Evolutionary conservation across 2,797 vertebrate species (phyloP), one percentile per base, ranked within the genome.

Genomic region (Sphenodon punctatus): DNA sequence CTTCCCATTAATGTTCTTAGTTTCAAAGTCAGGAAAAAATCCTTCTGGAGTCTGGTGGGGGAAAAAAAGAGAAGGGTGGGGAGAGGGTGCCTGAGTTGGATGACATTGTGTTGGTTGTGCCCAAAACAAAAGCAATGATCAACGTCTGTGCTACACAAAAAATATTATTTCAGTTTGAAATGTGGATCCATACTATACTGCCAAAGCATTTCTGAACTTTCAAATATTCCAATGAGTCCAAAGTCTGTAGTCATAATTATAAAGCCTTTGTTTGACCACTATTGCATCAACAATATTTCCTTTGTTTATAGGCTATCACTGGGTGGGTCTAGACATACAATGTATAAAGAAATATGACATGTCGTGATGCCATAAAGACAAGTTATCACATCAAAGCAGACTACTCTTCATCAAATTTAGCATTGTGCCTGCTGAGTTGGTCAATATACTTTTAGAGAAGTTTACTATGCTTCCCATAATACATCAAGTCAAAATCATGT

Each of bases 221-320:
- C 59, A 59, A 71, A 51, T 85, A 56, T 85, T 85, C 79, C 43
- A n/a, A 48, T 75, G 55, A 72, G 41, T 36, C 73, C 88, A 84
- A 75, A 88, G 72, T 77, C 55, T 56, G 65, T 34, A 46, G 63
- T 46, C n/a, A 20, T n/a, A 27, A 46, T 4, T 13, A 59, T 0
- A 4, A 81, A 79, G 14, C 20, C 32, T 67, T 27, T 20, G 58
- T 46, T 51, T 20, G 34, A 67, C 23, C 55, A 41, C 1, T 2
- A 0, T 34, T 20, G 32, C 32, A 58, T 23, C 32, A 53, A 53
- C 46, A 25, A 46, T 53, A 20, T 22, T 19, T 13, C 55, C 55
- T 36, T 58, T 36, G 10, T 58, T 34, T 55, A 13, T 32, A 58
- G 32, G 36, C 10, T 13, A 34, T 36, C 20, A 22, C 23, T 34